These are phyloP conservation scores for Gryon sp. DNA, from an alignment of 1,140 invertebrate genomes.

Conservation along the genomic window DNA sequence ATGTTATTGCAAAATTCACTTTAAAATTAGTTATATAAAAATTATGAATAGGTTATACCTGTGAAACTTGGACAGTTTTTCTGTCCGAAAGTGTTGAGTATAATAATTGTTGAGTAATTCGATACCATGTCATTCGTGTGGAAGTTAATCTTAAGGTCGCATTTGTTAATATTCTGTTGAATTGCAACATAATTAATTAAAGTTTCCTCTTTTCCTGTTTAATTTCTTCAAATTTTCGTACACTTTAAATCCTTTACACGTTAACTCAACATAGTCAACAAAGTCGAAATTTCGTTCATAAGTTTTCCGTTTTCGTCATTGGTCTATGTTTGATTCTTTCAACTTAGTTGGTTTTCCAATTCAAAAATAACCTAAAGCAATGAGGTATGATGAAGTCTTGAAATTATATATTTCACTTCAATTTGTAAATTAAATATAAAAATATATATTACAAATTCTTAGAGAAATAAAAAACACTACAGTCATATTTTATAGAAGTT, in stretches of 20 bases:
- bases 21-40: conserved; percentile 16
- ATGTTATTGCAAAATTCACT: not conserved
- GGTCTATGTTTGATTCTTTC: no score
- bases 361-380: no score
- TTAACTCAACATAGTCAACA: conserved; percentile 7
- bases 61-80: not conserved
- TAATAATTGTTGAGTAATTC: conserved; percentile 18
- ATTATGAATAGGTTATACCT: conserved; percentile 27
- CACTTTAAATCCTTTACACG: conserved; percentile 16
- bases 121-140: conserved; percentile 11
- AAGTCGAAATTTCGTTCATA: no score
- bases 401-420: no score
- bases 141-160: conserved; percentile 1
- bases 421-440: no score
- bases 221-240: not conserved
- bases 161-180: conserved; percentile 15
- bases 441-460: no score
- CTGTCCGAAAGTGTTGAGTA: conserved; percentile 25
- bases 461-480: no score
- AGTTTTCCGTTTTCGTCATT: no score
- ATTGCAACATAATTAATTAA: conserved; percentile 22
- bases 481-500: no score
- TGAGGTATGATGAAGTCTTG: no score
- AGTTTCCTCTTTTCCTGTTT: not conserved
- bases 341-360: no score